Conservation (phyloP, 2,113 vertebrate species). For the Halcyon malimbica region DNA sequence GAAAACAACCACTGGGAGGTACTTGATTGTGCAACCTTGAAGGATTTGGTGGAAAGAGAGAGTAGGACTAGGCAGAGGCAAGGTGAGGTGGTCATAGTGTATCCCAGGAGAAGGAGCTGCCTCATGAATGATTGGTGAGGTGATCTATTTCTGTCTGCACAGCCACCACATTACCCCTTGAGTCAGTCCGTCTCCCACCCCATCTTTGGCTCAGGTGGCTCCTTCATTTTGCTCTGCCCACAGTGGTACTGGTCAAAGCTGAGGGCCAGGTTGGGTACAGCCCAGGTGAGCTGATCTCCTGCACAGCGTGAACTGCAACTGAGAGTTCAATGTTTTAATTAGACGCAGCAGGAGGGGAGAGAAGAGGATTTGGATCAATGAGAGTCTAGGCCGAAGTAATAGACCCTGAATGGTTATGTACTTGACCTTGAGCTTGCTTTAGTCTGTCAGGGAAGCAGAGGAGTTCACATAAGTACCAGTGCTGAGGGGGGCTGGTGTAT, state of each 20-base stretch:
- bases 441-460: neutral
- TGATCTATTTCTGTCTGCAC: fast-evolving
- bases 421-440: neutral
- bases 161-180: neutral
- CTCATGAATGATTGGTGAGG: fast-evolving
- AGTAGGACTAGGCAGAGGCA: fast-evolving
- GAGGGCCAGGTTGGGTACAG: neutral
- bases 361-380: slow-evolving; percentile 1
- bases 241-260: fast-evolving
- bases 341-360: neutral
- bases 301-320: neutral
- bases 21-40: fast-evolving
- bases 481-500: neutral
- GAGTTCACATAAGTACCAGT: fast-evolving
- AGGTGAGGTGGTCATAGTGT: neutral
- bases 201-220: fast-evolving
- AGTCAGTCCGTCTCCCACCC: fast-evolving
- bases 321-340: neutral
- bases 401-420: neutral
- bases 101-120: neutral
- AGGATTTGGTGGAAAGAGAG: neutral
- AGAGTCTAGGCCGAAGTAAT: neutral
- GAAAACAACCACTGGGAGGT: neutral
- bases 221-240: fast-evolving
- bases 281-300: neutral